Conservation (phyloP, 2,113 vertebrate genomes). For the Dunckerocampus dactyliophorus region DNA sequence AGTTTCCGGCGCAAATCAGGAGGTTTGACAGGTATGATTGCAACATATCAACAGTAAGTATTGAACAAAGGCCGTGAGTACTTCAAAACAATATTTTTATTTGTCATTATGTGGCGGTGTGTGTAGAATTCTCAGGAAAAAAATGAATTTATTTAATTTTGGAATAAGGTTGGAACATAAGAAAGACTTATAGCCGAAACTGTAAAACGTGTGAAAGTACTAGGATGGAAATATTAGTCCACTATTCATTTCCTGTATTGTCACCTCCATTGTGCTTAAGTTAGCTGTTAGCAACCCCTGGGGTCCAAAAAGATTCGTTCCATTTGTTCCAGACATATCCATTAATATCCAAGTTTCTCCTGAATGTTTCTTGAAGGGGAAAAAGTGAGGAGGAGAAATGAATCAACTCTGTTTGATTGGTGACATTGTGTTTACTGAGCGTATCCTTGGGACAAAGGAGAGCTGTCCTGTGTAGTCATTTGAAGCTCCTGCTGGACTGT, state of each 20-base stretch:
- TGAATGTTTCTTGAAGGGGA: slow-evolving; percentile 59
- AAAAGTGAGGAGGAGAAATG: slow-evolving; percentile 51
- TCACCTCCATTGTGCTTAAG: neutral
- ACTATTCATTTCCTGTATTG: neutral
- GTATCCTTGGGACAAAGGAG: slow-evolving; percentile 62
- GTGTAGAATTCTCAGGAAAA: too few relatives aligned
- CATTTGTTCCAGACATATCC: slow-evolving; percentile 58
- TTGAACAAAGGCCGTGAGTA: too few relatives aligned
- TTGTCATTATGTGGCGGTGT: too few relatives aligned
- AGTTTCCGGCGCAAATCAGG: too few relatives aligned
- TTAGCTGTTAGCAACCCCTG: slow-evolving; percentile 35
- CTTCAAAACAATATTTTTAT: too few relatives aligned
- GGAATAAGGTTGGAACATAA: too few relatives aligned
- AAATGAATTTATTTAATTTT: too few relatives aligned
- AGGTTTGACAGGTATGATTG: too few relatives aligned
- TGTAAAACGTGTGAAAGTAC: neutral
- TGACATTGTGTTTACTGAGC: slow-evolving; percentile 50
- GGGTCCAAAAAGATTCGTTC: slow-evolving; percentile 55
- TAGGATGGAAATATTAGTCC: neutral
- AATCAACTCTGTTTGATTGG: slow-evolving; percentile 60
- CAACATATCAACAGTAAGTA: too few relatives aligned
- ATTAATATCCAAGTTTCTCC: slow-evolving; percentile 60
- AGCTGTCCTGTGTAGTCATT: slow-evolving; percentile 62
- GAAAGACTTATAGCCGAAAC: too few relatives aligned
- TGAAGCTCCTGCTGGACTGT: slow-evolving; percentile 59